Conservation (phyloP, 2,113 vertebrate genomes). For the Pseudolaguvia tuberculata region DNA sequence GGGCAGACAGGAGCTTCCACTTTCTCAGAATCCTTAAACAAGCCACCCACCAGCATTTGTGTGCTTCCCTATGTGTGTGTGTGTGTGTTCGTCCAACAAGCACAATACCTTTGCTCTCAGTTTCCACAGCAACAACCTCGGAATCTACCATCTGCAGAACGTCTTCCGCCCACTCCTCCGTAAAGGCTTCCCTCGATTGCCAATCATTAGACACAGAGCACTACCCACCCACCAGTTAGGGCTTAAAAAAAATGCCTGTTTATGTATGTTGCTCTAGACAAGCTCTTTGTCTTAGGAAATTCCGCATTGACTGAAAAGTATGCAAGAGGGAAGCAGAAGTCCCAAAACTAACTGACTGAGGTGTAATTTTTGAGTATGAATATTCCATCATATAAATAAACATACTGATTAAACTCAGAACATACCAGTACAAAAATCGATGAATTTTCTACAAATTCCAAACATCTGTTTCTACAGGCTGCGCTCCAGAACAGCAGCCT, state of each 20-base stretch:
- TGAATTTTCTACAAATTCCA: not conserved
- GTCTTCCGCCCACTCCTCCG: slow-evolving; percentile 62
- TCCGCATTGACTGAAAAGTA: slow-evolving; percentile 3
- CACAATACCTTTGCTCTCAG: slow-evolving; percentile 65
- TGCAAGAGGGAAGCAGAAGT: not conserved
- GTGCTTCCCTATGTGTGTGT: not conserved
- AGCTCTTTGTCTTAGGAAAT: not conserved
- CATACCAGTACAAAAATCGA: not conserved
- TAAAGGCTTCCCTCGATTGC: slow-evolving; percentile 66
- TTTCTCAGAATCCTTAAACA: slow-evolving; percentile 69
- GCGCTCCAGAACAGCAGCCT: not conserved
- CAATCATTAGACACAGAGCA: slow-evolving; percentile 64
- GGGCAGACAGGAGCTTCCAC: slow-evolving; percentile 65
- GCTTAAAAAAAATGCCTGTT: slow-evolving; percentile 57
- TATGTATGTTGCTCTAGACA: not conserved
- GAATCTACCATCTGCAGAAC: slow-evolving; percentile 67
- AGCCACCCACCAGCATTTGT: slow-evolving; percentile 54
- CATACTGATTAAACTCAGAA: not conserved
- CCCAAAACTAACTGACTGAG: not conserved
- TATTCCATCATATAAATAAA: not conserved
- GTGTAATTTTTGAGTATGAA: not conserved
- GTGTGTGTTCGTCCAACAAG: not conserved
- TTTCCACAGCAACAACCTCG: slow-evolving; percentile 77
- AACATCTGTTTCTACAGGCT: not conserved
- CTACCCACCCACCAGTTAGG: slow-evolving; percentile 59